phyloP scores from a whole-genome alignment of 1,140 invertebrate species.

The Diorhabda sublineata region DNA sequence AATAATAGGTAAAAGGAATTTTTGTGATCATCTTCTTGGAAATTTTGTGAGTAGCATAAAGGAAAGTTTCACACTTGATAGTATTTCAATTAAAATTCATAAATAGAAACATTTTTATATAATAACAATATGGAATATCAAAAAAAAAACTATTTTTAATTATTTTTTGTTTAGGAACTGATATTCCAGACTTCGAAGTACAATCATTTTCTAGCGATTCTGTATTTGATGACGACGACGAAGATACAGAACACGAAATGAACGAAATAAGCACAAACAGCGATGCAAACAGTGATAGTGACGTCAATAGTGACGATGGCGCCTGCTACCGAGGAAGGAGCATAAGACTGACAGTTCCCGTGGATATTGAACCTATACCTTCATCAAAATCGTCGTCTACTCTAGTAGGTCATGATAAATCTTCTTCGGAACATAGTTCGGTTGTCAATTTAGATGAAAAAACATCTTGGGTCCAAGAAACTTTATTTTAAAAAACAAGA shows the following conservation, averaged over 20 bases:
- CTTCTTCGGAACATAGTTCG: conserved; percentile 18
- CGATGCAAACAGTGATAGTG: conserved; percentile 63
- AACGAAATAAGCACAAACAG: conserved; percentile 77
- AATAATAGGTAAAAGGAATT: no score
- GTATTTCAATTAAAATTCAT: no score
- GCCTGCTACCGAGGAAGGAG: conserved; percentile 33
- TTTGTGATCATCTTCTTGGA: no score
- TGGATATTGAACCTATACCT: conserved; percentile 20
- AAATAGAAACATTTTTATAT: no score
- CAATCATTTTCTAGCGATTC: conserved; percentile 68
- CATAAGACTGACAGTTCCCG: conserved; percentile 22
- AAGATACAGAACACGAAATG: conserved; percentile 72
- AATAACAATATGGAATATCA: no score
- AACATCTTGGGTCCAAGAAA: conserved; percentile 38
- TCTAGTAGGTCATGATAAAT: conserved; percentile 8
- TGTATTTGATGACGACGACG: conserved; percentile 64
- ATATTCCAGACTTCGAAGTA: conserved; percentile 60
- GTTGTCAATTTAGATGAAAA: conserved; percentile 27
- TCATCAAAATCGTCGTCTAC: conserved; percentile 5
- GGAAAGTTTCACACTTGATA: no score
- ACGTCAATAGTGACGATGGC: conserved; percentile 48
- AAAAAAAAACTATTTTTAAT: no score
- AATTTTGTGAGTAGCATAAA: no score
- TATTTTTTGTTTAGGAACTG: conserved; percentile 50
- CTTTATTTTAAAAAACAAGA: conserved; percentile 47